Percentiles rank a stretch among this genome's conserved stretches.
Evolutionary conservation across 2,113 vertebrate species (phyloP).

Genomic region (Regulus satrapa): DNA sequence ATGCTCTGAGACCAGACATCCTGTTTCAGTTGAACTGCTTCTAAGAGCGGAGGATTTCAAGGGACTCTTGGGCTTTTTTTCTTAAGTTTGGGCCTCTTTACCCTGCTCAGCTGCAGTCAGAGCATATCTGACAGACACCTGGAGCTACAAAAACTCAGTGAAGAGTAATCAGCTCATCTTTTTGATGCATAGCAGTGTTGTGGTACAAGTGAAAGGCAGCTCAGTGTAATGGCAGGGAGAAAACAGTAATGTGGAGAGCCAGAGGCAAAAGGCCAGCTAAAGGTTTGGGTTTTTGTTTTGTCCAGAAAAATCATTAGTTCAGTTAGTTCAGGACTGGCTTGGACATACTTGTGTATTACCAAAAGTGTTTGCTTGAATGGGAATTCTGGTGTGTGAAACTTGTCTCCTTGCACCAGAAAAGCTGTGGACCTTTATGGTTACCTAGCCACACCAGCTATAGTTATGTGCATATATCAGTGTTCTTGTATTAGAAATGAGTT

Average conservation of each 20-base stretch:
- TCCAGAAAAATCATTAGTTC: neutral
- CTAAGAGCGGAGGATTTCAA: neutral
- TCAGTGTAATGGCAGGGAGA: neutral
- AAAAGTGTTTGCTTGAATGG: neutral
- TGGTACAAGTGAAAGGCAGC: neutral
- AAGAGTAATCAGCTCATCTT: neutral
- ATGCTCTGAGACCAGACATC: neutral
- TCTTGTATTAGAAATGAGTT: neutral
- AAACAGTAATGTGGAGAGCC: neutral
- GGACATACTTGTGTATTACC: neutral
- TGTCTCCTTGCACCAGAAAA: neutral
- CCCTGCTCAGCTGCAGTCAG: neutral
- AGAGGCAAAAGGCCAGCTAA: neutral
- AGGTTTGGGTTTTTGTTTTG: neutral
- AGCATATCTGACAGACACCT: neutral
- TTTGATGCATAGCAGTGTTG: neutral
- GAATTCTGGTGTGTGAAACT: neutral
- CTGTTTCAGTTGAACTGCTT: constrained; percentile 11
- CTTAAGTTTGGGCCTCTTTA: neutral
- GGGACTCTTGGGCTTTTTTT: neutral
- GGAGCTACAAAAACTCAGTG: neutral
- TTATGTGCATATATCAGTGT: too few species aligned
- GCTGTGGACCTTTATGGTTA: neutral
- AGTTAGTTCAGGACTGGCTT: neutral
- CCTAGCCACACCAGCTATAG: neutral